These are phyloP conservation scores for Meta bourneti DNA, from an alignment of 2,888 invertebrate genomes.

Conservation along the genomic window DNA sequence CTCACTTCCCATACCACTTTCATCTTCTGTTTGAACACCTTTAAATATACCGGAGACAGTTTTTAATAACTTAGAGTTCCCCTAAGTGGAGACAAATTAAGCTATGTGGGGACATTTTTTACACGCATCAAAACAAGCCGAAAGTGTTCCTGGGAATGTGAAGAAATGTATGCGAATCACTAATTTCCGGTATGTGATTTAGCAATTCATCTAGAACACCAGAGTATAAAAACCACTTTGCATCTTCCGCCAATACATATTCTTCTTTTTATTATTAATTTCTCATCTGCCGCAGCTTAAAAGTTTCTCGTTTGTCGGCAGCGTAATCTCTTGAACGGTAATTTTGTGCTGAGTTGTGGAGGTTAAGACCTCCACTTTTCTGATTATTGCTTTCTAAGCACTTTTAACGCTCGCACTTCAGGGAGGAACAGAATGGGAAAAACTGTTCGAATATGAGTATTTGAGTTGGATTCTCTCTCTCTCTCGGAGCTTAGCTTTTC, in stretches of 20 bases:
- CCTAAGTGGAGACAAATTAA: not conserved
- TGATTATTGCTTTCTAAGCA: not conserved
- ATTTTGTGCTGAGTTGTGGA: not conserved
- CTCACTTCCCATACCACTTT: not conserved
- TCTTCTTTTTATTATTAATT: not conserved
- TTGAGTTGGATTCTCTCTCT: slow-evolving; percentile 1
- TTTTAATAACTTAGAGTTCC: not conserved
- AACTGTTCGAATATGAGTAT: not conserved
- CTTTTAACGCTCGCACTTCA: not conserved
- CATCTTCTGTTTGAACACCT: not conserved
- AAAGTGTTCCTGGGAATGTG: not conserved
- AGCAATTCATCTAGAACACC: not conserved
- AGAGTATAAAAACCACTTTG: not conserved
- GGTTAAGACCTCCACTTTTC: not conserved
- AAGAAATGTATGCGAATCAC: not conserved
- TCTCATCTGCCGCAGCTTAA: not conserved
- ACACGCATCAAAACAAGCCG: not conserved
- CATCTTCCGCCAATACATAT: not conserved
- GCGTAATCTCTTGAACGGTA: not conserved
- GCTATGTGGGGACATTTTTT: not conserved
- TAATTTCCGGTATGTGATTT: not conserved
- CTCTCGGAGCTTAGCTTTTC: not conserved
- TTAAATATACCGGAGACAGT: not conserved
- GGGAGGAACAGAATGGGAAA: not conserved
- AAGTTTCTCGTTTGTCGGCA: not conserved